Conservation (phyloP, 2,113 vertebrate genomes). For the Speoplatyrhinus poulsoni region DNA sequence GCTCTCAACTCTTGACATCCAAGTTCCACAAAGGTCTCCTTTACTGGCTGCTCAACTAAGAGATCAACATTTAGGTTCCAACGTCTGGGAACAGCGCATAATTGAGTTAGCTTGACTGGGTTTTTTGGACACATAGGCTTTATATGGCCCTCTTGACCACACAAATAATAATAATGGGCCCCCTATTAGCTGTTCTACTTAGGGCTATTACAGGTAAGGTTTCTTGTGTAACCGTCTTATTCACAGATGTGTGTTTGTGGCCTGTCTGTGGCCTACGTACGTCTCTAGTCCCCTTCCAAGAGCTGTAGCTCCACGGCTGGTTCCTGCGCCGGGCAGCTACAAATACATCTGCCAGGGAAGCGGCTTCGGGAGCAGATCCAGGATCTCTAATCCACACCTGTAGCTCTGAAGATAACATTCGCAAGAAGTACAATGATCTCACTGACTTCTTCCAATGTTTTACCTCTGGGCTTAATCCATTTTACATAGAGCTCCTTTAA, state of each 20-base stretch:
- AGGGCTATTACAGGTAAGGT: no score
- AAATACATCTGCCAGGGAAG: slow-evolving; percentile 8
- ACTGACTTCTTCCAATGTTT: no score
- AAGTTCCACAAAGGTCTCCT: no score
- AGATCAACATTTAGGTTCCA: no score
- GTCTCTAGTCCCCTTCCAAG: slow-evolving; percentile 10
- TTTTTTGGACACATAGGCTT: slow-evolving; percentile 17
- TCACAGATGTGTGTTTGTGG: background rate
- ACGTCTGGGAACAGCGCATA: no score
- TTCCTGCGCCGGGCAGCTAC: background rate
- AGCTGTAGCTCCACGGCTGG: slow-evolving; percentile 5
- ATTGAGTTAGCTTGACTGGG: no score
- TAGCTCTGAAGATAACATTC: slow-evolving; percentile 1
- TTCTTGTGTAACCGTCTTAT: background rate
- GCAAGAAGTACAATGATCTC: no score
- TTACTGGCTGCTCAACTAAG: no score
- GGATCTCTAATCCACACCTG: slow-evolving; percentile 12
- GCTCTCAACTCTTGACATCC: no score
- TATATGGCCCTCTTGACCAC: slow-evolving; percentile 14
- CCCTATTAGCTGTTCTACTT: background rate
- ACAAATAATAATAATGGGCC: background rate
- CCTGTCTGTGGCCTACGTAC: background rate
- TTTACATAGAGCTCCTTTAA: no score
- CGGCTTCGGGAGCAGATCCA: slow-evolving; percentile 4
- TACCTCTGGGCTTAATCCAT: no score